These are phyloP conservation scores for Manduca sexta DNA, from an alignment of 1,140 invertebrate species.

Conservation along the genomic window DNA sequence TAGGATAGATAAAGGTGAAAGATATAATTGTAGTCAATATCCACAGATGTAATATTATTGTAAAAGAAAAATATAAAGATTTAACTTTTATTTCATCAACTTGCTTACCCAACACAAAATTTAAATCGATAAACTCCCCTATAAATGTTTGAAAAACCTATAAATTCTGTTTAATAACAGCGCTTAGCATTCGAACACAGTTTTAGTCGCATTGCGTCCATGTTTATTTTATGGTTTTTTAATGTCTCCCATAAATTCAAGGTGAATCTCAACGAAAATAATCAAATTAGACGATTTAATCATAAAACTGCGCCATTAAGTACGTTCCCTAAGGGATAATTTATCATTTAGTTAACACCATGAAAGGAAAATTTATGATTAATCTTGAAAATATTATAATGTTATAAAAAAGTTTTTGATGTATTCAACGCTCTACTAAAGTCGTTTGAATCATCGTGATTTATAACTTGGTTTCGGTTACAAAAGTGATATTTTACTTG, in stretches of 20 bases:
- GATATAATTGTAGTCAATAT: too few relatives aligned
- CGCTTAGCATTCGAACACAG: conserved; percentile 4
- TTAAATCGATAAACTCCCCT: conserved; percentile 8
- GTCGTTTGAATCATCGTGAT: too few relatives aligned
- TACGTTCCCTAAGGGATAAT: conserved; percentile 21
- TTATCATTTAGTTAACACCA: conserved; percentile 26
- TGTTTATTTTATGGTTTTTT: conserved; percentile 6
- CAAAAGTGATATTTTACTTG: too few relatives aligned
- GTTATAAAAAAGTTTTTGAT: conserved; percentile 3
- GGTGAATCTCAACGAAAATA: conserved; percentile 11
- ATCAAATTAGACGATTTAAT: conserved; percentile 30
- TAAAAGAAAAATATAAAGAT: too few relatives aligned
- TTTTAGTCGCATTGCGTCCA: background rate
- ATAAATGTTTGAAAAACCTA: conserved; percentile 23
- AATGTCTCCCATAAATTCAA: conserved; percentile 25
- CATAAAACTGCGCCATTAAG: conserved; percentile 23
- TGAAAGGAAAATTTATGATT: conserved; percentile 17
- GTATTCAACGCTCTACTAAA: background rate
- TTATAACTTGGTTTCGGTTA: too few relatives aligned
- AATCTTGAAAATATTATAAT: conserved; percentile 12
- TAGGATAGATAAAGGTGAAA: too few relatives aligned
- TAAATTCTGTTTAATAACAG: conserved; percentile 17
- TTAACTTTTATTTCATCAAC: too few relatives aligned
- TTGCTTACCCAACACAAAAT: too few relatives aligned
- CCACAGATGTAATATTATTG: too few relatives aligned